phyloP scores from a whole-genome alignment of 1,140 invertebrate genomes.

The Planococcus citri region DNA sequence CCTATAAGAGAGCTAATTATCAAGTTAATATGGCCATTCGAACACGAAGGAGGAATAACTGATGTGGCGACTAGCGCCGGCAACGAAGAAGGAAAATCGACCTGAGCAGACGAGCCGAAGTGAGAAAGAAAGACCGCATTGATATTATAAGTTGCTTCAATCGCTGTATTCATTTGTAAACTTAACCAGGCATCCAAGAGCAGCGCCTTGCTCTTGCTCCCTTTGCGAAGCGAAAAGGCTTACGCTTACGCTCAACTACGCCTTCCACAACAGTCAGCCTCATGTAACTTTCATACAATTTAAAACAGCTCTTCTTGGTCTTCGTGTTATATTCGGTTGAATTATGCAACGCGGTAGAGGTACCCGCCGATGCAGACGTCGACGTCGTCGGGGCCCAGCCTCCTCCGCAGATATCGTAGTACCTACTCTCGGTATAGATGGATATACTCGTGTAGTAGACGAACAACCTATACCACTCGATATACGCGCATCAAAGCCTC shows the following conservation, averaged over 20 bases:
- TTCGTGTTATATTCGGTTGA: neutral
- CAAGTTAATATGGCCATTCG: slow-evolving; percentile 73
- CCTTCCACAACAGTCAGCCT: slow-evolving; percentile 30
- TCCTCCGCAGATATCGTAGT: too few relatives aligned
- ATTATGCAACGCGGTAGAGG: slow-evolving; percentile 5
- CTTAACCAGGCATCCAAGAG: slow-evolving; percentile 42
- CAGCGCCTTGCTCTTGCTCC: slow-evolving; percentile 38
- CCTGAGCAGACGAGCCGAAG: slow-evolving; percentile 36
- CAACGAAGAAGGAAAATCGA: slow-evolving; percentile 35
- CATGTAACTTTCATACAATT: slow-evolving; percentile 36
- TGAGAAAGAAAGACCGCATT: slow-evolving; percentile 43
- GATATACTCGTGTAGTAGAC: too few relatives aligned
- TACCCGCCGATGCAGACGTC: neutral
- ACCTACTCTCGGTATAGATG: too few relatives aligned
- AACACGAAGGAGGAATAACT: slow-evolving; percentile 33
- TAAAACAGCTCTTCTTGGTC: slow-evolving; percentile 27
- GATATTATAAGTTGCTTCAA: slow-evolving; percentile 62
- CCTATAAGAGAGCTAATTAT: slow-evolving; percentile 79
- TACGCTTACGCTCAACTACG: too few relatives aligned
- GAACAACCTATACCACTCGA: too few relatives aligned
- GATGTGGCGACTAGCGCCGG: neutral
- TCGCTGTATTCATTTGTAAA: slow-evolving; percentile 61
- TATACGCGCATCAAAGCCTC: neutral
- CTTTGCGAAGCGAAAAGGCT: slow-evolving; percentile 25
- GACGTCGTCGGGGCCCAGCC: neutral